Evolutionary conservation across 2,888 invertebrate genomes (phyloP).

Genomic region (Invenusta paracnida): DNA sequence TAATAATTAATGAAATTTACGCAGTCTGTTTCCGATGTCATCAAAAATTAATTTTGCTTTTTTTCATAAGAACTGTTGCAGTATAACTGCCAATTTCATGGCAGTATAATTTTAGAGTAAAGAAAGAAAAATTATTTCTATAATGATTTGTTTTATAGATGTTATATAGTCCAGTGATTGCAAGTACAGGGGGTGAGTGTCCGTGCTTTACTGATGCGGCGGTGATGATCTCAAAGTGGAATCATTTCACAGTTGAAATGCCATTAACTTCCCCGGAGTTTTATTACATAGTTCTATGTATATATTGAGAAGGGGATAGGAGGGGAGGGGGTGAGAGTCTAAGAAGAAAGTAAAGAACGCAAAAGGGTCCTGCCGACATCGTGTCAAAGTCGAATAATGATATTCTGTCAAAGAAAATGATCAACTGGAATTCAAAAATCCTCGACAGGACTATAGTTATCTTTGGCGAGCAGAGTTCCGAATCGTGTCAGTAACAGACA

Average conservation of each 20-base stretch:
- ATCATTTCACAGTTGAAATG: constrained; percentile 19
- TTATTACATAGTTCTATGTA: neutral
- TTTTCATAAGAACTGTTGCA: too few species aligned
- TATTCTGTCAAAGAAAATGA: constrained; percentile 21
- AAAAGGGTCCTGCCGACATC: constrained; percentile 4
- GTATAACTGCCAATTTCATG: too few species aligned
- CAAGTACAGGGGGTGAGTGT: too few species aligned
- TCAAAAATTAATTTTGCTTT: too few species aligned
- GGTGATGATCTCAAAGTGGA: neutral
- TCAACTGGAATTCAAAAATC: neutral
- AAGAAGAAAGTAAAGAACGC: constrained; percentile 14
- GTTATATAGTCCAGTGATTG: too few species aligned
- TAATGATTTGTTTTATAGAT: too few species aligned
- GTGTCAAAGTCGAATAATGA: constrained; percentile 25
- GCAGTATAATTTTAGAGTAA: too few species aligned
- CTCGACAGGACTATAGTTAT: constrained; percentile 8
- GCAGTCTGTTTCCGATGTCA: too few species aligned
- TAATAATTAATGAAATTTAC: too few species aligned
- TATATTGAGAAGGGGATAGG: neutral
- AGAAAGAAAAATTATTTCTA: too few species aligned
- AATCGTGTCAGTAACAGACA: constrained; percentile 10
- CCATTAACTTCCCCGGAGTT: constrained; percentile 1
- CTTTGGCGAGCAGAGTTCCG: constrained; percentile 21
- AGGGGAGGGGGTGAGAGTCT: neutral
- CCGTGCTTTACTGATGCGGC: neutral